Base-by-base conservation (phyloP, 2,797 vertebrate genomes). In the Anisognathus igniventris region DNA sequence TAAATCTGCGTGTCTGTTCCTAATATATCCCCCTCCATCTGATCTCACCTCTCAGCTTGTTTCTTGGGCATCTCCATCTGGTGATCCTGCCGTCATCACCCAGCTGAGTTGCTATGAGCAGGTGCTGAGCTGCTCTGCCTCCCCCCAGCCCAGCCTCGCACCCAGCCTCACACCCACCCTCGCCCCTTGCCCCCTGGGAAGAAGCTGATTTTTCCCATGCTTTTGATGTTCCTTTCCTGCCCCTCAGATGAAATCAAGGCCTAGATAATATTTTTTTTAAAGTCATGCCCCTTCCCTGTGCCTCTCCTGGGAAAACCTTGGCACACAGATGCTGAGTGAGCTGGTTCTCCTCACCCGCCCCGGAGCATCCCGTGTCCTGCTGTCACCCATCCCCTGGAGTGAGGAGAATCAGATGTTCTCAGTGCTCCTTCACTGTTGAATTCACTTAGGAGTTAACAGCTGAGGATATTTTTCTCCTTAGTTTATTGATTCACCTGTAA, bases 1-100 rank as follows among this genome's bases (percentile, higher is more conserved):
- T 93, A 93, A 94, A 95, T 94, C 84, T 83, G 72, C 21, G 2
- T 93, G 88, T 94, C 91, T 96, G 92, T 95, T 96, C 95, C 82
- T 77, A 68, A 86, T 91, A 83, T 91, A 92, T 93, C 95, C 90
- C 79, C 47, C 53, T 94, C 88, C 95, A 91, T 96, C 92, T 93
- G 93, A 95, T 93, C 90, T 95, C 92, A 94, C 91, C 79, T 85
- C 92, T 94, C 93, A 66, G 92, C 75, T 91, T 75, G 58, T 62
- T 95, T 91, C 95, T 90, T 74, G 82, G 95, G 93, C 92, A 90
- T 77, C 92, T 92, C 94, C 37, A 72, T 91, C 87, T 95, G 95
- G 54, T 86, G 86, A 87, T 94, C 88, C 79, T 95, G 87, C 92
- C 25, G 12, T 96, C 89, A 64, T 72, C 88, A 91, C 89, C 71